Evolutionary conservation across 2,888 invertebrate genomes (phyloP).

Genomic region (Gibbula magus): DNA sequence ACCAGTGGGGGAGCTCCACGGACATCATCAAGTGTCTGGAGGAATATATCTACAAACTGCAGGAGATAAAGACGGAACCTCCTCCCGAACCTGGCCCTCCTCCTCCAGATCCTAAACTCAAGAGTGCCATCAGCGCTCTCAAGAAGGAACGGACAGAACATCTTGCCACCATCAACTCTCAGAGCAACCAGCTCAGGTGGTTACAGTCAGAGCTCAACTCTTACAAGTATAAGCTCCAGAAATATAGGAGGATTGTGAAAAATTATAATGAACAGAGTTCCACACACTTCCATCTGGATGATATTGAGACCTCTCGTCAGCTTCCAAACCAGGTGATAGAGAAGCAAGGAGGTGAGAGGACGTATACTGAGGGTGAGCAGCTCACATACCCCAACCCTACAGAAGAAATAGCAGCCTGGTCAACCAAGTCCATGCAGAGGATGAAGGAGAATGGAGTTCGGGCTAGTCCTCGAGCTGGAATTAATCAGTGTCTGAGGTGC

Average conservation of each 20-base stretch:
- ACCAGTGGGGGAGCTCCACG: not conserved
- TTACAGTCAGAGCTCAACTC: slow-evolving; percentile 51
- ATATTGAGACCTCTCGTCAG: slow-evolving; percentile 33
- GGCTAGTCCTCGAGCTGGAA: slow-evolving; percentile 25
- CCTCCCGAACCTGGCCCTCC: not conserved
- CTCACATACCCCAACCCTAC: slow-evolving; percentile 46
- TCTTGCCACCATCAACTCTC: not conserved
- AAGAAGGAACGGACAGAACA: slow-evolving; percentile 3
- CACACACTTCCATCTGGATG: slow-evolving; percentile 56
- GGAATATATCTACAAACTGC: slow-evolving; percentile 18
- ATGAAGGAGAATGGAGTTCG: not conserved
- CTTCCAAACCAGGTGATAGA: not conserved
- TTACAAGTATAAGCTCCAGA: slow-evolving; percentile 49
- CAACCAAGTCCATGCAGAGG: slow-evolving; percentile 48
- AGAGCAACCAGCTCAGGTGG: slow-evolving; percentile 50
- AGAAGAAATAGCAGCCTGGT: slow-evolving; percentile 55
- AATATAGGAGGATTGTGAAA: slow-evolving; percentile 55
- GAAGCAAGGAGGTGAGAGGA: slow-evolving; percentile 42
- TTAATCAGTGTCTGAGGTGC: slow-evolving; percentile 65
- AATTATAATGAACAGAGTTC: slow-evolving; percentile 58
- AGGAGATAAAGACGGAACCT: not conserved
- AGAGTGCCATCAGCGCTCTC: not conserved
- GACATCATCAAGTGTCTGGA: slow-evolving; percentile 16
- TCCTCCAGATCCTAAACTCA: not conserved
- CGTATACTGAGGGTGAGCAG: slow-evolving; percentile 61